Evolutionary conservation across 1,140 invertebrate genomes (phyloP).

Genomic region (Lucilia sericata): DNA sequence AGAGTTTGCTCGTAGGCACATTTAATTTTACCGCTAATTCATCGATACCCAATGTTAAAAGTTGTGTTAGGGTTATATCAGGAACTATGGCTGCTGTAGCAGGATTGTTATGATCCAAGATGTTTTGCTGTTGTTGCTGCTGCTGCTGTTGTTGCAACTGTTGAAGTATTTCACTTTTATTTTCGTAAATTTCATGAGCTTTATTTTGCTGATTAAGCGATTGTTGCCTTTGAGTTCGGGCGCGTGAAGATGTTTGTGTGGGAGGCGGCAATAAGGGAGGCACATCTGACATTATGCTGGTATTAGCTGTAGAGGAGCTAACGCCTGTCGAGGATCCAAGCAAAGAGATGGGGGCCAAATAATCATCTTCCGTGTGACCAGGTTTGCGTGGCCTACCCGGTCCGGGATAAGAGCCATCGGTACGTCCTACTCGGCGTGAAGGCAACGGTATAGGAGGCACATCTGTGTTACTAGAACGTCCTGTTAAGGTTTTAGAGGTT

Average conservation of each 20-base stretch:
- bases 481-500: constrained; percentile 48
- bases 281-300: constrained; percentile 57
- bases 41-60: constrained; percentile 83
- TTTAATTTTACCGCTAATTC: constrained; percentile 81
- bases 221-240: constrained; percentile 55
- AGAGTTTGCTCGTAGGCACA: constrained; percentile 81
- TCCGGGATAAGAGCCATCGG: constrained; percentile 69
- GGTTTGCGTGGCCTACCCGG: constrained; percentile 69
- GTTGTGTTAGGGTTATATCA: constrained; percentile 84
- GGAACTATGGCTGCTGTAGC: constrained; percentile 65
- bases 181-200: constrained; percentile 63
- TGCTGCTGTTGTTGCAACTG: constrained; percentile 56
- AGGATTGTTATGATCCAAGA: constrained; percentile 51
- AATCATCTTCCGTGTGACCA: constrained; percentile 73
- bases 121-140: constrained; percentile 60
- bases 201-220: constrained; percentile 52
- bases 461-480: constrained; percentile 59
- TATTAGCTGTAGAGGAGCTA: constrained; percentile 30
- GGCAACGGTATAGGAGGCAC: constrained; percentile 75
- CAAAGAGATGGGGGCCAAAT: constrained; percentile 71
- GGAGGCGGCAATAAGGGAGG: constrained; percentile 62
- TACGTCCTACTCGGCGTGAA: constrained; percentile 72
- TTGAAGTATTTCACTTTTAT: constrained; percentile 63
- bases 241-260: constrained; percentile 54
- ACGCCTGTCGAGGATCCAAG: not conserved